Evolutionary conservation across 1,140 invertebrate species (phyloP).

Genomic region (Drosophila rhopaloa): DNA sequence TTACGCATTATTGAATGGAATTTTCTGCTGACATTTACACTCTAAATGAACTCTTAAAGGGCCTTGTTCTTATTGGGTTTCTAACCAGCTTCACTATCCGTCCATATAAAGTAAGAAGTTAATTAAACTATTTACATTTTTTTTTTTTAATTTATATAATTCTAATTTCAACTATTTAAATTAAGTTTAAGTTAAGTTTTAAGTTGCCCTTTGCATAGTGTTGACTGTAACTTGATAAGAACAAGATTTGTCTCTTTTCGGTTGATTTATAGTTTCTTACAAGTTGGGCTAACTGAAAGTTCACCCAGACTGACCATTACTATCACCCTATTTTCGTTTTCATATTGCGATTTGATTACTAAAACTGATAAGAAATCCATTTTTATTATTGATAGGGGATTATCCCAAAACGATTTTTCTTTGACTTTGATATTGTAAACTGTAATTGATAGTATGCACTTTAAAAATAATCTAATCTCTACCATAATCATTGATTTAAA

Average conservation of each 20-base stretch:
- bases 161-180: too few species aligned
- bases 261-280: background rate
- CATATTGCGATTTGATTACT: background rate
- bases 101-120: too few species aligned
- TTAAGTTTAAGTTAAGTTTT: too few species aligned
- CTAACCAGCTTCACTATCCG: background rate
- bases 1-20: background rate
- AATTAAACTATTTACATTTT: too few species aligned
- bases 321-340: background rate
- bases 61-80: background rate
- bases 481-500: too few species aligned
- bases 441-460: background rate
- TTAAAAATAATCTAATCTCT: background rate
- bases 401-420: background rate
- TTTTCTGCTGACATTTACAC: background rate
- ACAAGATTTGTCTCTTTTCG: background rate
- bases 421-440: background rate
- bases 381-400: slow-evolving; percentile 1
- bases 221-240: background rate
- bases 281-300: background rate
- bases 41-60: background rate
- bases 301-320: background rate
- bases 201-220: background rate
- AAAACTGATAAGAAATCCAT: slow-evolving; percentile 2
- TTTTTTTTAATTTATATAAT: too few species aligned